Percentiles rank a stretch among this genome's conserved stretches.
phyloP scores from a whole-genome alignment of 2,797 vertebrate species.

The Odontamblyopus lacepedii region DNA sequence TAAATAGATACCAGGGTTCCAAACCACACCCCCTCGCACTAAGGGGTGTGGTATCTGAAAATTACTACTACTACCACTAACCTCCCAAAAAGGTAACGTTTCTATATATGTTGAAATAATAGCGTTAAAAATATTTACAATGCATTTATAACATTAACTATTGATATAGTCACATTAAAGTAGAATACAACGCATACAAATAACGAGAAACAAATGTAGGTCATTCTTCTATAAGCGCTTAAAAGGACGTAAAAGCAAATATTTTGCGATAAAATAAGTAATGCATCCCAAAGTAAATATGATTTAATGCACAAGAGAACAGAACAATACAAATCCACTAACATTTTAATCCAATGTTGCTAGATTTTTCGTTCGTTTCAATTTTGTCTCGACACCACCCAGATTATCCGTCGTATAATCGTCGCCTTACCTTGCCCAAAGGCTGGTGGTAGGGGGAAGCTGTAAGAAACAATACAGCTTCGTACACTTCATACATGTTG shows the following conservation, averaged over 20 bases:
- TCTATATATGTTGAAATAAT: not conserved
- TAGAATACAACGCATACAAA: not conserved
- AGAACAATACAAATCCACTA: not conserved
- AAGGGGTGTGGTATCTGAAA: slow-evolving; percentile 4
- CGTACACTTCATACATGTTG: slow-evolving; percentile 20
- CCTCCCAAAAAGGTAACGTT: not conserved
- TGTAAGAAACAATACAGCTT: slow-evolving; percentile 10
- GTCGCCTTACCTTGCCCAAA: slow-evolving; percentile 46
- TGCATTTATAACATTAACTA: not conserved
- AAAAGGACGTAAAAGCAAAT: not conserved
- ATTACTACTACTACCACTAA: not conserved
- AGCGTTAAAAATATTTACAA: not conserved
- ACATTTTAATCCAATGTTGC: not conserved
- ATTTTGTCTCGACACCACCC: not conserved
- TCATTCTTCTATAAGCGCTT: not conserved
- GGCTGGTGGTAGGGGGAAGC: slow-evolving; percentile 10
- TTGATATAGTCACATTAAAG: not conserved
- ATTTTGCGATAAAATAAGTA: not conserved
- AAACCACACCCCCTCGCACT: slow-evolving; percentile 43
- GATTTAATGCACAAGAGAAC: not conserved
- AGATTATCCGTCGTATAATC: not conserved
- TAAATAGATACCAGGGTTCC: not conserved
- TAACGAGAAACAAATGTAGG: slow-evolving; percentile 1
- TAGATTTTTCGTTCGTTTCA: not conserved
- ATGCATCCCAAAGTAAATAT: not conserved